phyloP scores from a whole-genome alignment of 1,140 invertebrate species.

The Drosophila santomea region DNA sequence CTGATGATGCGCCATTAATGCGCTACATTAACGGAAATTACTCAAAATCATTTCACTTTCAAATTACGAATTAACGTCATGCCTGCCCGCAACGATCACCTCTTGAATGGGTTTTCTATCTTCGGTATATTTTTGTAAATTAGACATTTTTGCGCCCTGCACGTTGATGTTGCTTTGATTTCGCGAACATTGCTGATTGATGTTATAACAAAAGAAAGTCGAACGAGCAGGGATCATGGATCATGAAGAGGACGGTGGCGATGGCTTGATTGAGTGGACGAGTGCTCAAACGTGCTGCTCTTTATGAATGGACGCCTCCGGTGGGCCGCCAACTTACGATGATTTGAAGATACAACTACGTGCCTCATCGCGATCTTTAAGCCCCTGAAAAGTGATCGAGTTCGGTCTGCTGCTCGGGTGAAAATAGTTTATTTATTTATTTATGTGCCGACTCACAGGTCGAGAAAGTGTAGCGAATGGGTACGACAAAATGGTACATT shows the following conservation, averaged over 20 bases:
- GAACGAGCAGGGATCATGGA: conserved; percentile 48
- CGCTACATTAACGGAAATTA: conserved; percentile 65
- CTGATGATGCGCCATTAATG: conserved; percentile 70
- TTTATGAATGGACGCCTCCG: conserved; percentile 44
- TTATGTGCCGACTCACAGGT: conserved; percentile 43
- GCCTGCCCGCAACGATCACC: conserved; percentile 48
- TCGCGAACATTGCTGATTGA: conserved; percentile 46
- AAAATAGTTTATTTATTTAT: conserved; percentile 39
- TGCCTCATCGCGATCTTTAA: conserved; percentile 17
- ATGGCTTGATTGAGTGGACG: conserved; percentile 36
- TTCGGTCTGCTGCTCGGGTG: conserved; percentile 27
- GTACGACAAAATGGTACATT: conserved; percentile 40
- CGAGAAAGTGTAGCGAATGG: conserved; percentile 70
- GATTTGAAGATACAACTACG: conserved; percentile 21
- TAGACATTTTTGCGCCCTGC: conserved; percentile 35
- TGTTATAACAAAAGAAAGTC: conserved; percentile 60
- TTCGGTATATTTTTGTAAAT: conserved; percentile 43
- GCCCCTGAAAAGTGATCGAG: conserved; percentile 23
- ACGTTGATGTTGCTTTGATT: conserved; percentile 33
- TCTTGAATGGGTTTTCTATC: conserved; percentile 43
- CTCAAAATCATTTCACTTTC: conserved; percentile 64
- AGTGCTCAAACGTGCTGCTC: conserved; percentile 36
- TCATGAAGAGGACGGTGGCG: conserved; percentile 18
- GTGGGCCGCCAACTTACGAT: conserved; percentile 26
- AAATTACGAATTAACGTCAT: conserved; percentile 50